These are phyloP conservation scores for Oasisia sp. DNA, from an alignment of 2,888 invertebrate genomes.

Conservation along the genomic window DNA sequence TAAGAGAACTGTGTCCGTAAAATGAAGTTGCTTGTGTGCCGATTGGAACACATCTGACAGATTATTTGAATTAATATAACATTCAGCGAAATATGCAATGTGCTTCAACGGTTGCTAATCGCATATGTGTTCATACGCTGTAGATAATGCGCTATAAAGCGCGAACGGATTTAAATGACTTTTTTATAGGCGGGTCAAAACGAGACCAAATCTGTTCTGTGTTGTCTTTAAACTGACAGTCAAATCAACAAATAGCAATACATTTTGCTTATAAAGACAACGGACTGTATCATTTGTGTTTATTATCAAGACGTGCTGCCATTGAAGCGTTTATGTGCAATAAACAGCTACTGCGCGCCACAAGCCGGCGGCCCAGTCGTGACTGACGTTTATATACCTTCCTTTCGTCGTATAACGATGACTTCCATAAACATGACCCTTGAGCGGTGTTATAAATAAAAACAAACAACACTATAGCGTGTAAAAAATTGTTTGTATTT, in stretches of 20 bases:
- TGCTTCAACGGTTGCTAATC: neutral
- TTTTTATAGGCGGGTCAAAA: neutral
- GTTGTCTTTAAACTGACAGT: neutral
- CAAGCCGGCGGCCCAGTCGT: neutral
- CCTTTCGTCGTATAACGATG: neutral
- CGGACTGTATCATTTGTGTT: neutral
- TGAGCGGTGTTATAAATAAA: neutral
- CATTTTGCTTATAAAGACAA: neutral
- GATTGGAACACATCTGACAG: too few species aligned
- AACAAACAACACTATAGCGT: neutral
- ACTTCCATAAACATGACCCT: neutral
- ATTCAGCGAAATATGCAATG: too few species aligned
- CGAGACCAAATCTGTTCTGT: neutral
- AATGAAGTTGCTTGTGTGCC: too few species aligned
- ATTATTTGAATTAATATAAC: too few species aligned
- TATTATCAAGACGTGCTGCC: neutral
- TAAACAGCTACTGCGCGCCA: neutral
- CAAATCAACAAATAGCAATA: neutral
- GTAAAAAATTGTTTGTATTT: neutral
- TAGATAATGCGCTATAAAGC: neutral
- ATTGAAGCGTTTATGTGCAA: conserved; percentile 3
- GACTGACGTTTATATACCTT: neutral
- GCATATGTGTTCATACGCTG: neutral
- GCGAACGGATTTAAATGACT: neutral
- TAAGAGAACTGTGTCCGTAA: too few species aligned